A percentile compares a stretch with the other conserved stretches of the same genome.
These are phyloP conservation scores for Pachydiplax longipennis DNA, from an alignment of 2,888 invertebrate genomes.

Conservation along the genomic window DNA sequence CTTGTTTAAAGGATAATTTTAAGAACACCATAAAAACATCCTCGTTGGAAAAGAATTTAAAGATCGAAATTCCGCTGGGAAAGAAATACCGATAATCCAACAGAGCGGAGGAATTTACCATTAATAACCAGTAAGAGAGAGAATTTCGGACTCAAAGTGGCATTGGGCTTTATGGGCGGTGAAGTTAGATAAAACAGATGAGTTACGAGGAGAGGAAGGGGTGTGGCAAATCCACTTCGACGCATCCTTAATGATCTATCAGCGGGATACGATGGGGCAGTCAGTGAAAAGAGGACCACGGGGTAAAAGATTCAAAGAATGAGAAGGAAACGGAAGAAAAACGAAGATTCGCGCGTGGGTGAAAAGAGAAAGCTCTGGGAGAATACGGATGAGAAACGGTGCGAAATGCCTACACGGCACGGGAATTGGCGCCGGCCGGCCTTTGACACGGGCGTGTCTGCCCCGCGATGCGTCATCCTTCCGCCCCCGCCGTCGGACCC, in stretches of 20 bases:
- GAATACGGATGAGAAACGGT: not conserved
- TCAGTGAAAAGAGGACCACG: not conserved
- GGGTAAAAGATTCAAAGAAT: not conserved
- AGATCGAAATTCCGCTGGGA: no score
- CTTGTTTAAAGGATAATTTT: no score
- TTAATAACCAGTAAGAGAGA: no score
- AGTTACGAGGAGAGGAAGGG: not conserved
- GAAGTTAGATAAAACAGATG: not conserved
- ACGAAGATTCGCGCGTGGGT: not conserved
- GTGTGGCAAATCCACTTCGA: not conserved
- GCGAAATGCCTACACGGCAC: not conserved
- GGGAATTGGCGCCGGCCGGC: not conserved
- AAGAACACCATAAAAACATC: no score
- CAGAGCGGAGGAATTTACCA: no score
- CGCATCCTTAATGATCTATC: not conserved
- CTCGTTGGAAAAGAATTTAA: no score
- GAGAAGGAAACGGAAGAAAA: not conserved
- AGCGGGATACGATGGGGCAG: not conserved
- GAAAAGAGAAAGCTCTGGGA: not conserved
- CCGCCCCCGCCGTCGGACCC: not conserved
- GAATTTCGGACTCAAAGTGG: no score
- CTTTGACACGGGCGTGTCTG: conserved; percentile 1
- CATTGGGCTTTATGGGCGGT: no score
- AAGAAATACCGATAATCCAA: no score
- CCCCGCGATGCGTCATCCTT: not conserved